Base-by-base conservation (phyloP, 2,888 invertebrate species). In the Nezara viridula region DNA sequence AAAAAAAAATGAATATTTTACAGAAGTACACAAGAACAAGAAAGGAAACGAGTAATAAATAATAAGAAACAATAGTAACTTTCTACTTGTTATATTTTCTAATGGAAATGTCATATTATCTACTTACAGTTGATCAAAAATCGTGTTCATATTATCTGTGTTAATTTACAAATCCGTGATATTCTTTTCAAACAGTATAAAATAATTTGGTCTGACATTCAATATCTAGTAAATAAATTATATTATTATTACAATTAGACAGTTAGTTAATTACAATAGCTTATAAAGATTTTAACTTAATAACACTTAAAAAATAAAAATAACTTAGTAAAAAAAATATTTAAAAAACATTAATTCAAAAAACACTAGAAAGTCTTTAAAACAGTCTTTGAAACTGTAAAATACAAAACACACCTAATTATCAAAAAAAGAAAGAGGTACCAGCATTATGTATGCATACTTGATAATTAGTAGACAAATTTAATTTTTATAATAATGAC, bases 311-410 rank as follows among this genome's bases (percentile, higher is more conserved):
- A 40, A 81, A 40, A 81, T 73, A 81, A 44, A 40, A 81, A 81
- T 81, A 81, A 81, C 44, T 81, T 81, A 81, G 40, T 81, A 81
- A 47, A 81, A 44, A 81, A 81, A 81, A 81, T n/a, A 81, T 81
- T 81, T 40, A 81, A 81, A 81, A 81, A 81, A 81, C n/a, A 44
- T 81, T 81, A 81, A 81, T 81, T 81, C 40, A 81, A 44, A n/a
- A 81, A 81, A 81, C 40, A 81, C 81, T 81, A 81, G 81, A 81
- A 81, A 81, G 81, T 81, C 81, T 81, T 81, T 81, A 44, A 81
- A 81, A 81, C 81, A 81, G 81, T 81, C 81, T 81, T 81, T n/a
- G 40, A 81, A 81, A 81, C 81, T 81, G 81, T 81, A 81, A 81
- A 81, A 81, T 81, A 44, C 40, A 81, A 81, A 81, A 40, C 0